These are phyloP conservation scores for Saccostrea glomerata DNA, from an alignment of 1,140 invertebrate species.

Conservation along the genomic window DNA sequence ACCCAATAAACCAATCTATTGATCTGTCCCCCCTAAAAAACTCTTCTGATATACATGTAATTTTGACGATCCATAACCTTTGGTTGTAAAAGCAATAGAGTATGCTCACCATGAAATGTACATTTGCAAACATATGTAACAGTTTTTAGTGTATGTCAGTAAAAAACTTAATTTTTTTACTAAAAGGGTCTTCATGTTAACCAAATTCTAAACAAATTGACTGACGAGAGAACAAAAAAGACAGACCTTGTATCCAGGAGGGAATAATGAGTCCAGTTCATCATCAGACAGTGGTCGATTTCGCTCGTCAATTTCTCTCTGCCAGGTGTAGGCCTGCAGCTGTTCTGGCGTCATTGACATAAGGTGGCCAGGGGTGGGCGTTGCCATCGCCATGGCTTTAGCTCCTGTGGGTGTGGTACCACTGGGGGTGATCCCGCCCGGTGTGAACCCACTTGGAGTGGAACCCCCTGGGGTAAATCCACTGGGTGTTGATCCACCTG, in stretches of 20 bases:
- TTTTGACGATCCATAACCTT: no score
- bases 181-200: no score
- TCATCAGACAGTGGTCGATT: slow-evolving; percentile 98
- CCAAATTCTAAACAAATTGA: no score
- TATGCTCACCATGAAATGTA: no score
- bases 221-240: no score
- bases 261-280: slow-evolving; percentile 98
- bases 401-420: slow-evolving; percentile 93
- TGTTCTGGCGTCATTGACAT: slow-evolving; percentile 99
- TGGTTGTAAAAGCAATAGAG: no score
- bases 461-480: slow-evolving; percentile 82
- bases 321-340: slow-evolving; percentile 98
- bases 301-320: slow-evolving; percentile 98
- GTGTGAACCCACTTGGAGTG: slow-evolving; percentile 80
- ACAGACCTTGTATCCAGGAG: slow-evolving; percentile 96
- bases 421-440: slow-evolving; percentile 76
- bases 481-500: slow-evolving; percentile 66
- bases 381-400: slow-evolving; percentile 98
- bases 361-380: slow-evolving; percentile 95
- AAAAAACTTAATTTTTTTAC: no score
- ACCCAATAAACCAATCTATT: no score
- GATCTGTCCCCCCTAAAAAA: no score
- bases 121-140: no score
- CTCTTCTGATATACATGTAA: no score
- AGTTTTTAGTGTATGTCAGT: no score